Base-by-base conservation (phyloP, 2,888 invertebrate species). In the Tipula helvola region DNA sequence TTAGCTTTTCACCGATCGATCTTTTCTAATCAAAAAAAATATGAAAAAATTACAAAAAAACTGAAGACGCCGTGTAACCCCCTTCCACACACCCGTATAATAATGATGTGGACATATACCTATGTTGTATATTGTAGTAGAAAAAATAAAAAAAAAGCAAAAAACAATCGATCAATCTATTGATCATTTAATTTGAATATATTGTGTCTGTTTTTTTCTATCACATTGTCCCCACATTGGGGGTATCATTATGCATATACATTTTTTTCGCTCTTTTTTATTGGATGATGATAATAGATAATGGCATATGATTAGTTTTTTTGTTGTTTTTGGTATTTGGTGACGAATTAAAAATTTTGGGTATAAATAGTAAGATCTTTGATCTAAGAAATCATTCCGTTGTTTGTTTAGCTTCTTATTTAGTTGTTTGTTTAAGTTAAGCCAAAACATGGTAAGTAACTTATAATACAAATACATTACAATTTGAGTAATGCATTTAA, bases 391-490 rank as follows among this genome's bases (percentile, higher is more conserved):
- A 84, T 84, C 84, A 84, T 39, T 84, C 84, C 84, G 84, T 84
- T 84, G 84, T 84, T 84, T 84, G 84, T 84, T 84, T 84, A 84
- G 84, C 41, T 84, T 84, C 84, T 71, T 84, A 16, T 39, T 41
- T 84, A 84, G 84, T 84, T 84, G 84, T 84, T 84, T 84, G 84
- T 84, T 84, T 84, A 84, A 41, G 71, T 71, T 71, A 71, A 71
- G 71, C 71, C 84, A 36, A 39, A 84, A 84, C 41, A 84, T 84
- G 84, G 84, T 84, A 41, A 84, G 84, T 84, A 84, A 39, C 36
- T 84, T 84, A 39, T 84, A 41, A 84, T 84, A 39, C 39, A 83
- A 83, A 52, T 52, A 16, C 4, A 52, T 52, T 16, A 16, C 16
- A 71, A 71, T 71, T 28, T 71, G 28, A 18, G 71, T 28, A 71